A percentile compares a stretch with the other conserved stretches of the same genome.
phyloP scores from a whole-genome alignment of 2,797 vertebrate species.

The Lepus townsendii region DNA sequence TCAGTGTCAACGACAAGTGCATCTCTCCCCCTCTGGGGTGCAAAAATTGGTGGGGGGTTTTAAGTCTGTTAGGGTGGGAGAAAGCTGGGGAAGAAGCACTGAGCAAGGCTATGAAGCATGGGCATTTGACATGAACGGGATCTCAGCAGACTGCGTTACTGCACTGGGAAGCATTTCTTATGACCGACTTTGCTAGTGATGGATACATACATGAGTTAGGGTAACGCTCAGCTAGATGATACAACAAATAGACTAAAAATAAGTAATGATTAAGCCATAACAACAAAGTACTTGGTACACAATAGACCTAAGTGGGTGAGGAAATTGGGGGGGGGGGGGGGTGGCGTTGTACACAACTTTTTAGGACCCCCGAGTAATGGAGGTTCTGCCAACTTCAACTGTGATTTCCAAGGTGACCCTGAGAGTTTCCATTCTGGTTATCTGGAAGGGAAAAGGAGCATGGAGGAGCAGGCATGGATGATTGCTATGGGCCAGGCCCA shows the following conservation, averaged over 20 bases:
- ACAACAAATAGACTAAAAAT: background rate
- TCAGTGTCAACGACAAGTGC: background rate
- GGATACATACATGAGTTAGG: background rate
- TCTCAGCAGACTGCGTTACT: background rate
- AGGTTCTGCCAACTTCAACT: background rate
- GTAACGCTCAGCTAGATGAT: background rate
- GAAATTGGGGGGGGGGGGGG: background rate
- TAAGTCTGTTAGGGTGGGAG: background rate
- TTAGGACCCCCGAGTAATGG: background rate
- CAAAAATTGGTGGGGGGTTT: background rate
- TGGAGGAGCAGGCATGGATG: background rate
- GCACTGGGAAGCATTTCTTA: background rate
- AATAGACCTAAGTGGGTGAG: background rate
- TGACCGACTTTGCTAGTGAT: background rate
- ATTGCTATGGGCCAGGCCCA: background rate
- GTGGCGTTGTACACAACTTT: background rate
- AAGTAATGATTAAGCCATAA: background rate
- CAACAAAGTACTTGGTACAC: background rate
- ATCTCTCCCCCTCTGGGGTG: background rate
- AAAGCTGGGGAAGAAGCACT: background rate
- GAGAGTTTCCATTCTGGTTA: background rate
- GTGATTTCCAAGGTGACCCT: background rate
- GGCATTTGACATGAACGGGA: background rate
- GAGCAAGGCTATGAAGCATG: background rate
- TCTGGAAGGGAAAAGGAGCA: background rate